These are phyloP conservation scores for Callaeas wilsoni DNA, from an alignment of 2,113 vertebrate genomes.

Conservation along the genomic window DNA sequence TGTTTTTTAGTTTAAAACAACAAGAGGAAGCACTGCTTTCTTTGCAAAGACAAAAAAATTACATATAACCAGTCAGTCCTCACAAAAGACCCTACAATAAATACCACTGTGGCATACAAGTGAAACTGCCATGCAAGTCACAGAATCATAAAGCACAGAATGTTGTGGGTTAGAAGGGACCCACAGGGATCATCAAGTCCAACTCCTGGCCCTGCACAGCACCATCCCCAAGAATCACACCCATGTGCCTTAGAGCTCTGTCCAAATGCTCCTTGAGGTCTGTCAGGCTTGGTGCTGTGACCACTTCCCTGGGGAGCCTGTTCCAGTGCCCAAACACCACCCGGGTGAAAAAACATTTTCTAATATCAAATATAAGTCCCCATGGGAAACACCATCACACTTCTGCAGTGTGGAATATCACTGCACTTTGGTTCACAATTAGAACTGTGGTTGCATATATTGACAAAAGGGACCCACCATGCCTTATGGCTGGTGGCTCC, in stretches of 20 bases:
- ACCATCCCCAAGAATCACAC: not conserved
- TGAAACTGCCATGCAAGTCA: not conserved
- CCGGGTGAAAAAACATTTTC: not conserved
- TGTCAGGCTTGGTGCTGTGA: not conserved
- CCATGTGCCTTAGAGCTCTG: not conserved
- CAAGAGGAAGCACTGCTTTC: not conserved
- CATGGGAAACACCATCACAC: not conserved
- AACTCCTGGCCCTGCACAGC: not conserved
- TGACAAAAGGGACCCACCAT: not conserved
- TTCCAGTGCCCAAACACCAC: not conserved
- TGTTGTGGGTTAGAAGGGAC: not conserved
- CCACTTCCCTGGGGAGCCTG: not conserved
- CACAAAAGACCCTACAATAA: not conserved
- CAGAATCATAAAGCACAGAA: not conserved
- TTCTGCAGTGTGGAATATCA: not conserved
- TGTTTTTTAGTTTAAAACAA: not conserved
- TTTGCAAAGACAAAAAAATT: not conserved
- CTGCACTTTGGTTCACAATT: not conserved
- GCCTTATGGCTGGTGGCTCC: not conserved
- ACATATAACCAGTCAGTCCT: not conserved
- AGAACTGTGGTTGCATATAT: not conserved
- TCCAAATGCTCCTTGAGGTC: not conserved
- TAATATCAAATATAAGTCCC: not conserved
- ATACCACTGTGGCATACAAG: not conserved
- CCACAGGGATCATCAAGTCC: not conserved